phyloP scores from a whole-genome alignment of 1,140 invertebrate species.

The Ceratina australensis region DNA sequence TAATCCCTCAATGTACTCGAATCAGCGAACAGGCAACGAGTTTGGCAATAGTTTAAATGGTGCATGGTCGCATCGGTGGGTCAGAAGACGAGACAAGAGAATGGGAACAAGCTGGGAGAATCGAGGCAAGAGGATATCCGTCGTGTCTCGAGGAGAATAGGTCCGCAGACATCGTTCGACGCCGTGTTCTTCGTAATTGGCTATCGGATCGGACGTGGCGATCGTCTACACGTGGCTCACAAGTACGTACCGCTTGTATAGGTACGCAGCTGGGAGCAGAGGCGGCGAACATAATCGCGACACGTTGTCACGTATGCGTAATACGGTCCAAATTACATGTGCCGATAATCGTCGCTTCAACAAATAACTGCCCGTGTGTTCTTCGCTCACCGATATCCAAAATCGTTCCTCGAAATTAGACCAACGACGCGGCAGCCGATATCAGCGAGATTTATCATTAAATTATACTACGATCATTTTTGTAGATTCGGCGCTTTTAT shows the following conservation, averaged over 20 bases:
- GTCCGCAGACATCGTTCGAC: constrained; percentile 58
- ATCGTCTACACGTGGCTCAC: constrained; percentile 28
- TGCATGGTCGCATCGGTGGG: no score
- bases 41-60: no score
- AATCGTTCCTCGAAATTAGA: constrained; percentile 24
- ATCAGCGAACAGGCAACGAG: no score
- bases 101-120: not conserved
- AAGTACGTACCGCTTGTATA: no score
- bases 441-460: no score
- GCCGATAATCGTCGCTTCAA: constrained; percentile 62
- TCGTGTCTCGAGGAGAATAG: constrained; percentile 29
- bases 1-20: no score
- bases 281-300: constrained; percentile 62
- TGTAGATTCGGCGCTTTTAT: no score
- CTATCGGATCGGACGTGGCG: constrained; percentile 64
- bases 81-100: not conserved
- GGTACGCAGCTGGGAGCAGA: constrained; percentile 8
- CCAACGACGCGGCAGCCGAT: no score
- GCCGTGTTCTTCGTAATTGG: constrained; percentile 68
- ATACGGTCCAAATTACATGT: constrained; percentile 66
- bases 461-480: no score
- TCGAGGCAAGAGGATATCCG: no score
- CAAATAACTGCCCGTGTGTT: constrained; percentile 58
- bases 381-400: constrained; percentile 32
- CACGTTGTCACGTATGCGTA: constrained; percentile 66